Percentiles rank a stretch among this genome's conserved stretches.
Evolutionary conservation across 2,888 invertebrate genomes (phyloP).

Genomic region (Geophilus truncorum): DNA sequence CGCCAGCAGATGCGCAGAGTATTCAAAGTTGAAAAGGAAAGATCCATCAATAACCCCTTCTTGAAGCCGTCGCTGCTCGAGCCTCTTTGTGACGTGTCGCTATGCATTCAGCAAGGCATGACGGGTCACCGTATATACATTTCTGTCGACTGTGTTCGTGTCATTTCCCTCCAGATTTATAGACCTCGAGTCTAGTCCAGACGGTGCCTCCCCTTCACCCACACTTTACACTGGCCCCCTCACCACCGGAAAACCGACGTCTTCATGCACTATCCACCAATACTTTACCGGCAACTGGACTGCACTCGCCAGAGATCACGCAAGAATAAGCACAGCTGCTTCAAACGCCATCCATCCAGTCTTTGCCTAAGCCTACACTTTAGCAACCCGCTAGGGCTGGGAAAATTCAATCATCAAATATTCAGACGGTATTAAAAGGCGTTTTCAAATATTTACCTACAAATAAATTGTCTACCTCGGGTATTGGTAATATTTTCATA

Average conservation of each 20-base stretch:
- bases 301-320: background rate
- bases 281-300: background rate
- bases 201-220: background rate
- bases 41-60: background rate
- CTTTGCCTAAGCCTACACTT: background rate
- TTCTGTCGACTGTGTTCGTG: background rate
- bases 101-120: background rate
- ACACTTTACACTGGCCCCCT: background rate
- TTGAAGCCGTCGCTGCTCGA: background rate
- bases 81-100: background rate
- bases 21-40: too few species aligned
- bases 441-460: background rate
- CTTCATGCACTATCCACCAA: background rate
- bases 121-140: background rate
- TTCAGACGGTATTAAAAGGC: background rate
- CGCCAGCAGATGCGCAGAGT: too few species aligned
- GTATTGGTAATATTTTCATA: background rate
- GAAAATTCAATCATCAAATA: background rate
- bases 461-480: background rate
- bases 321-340: background rate
- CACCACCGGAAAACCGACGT: slow-evolving; percentile 12
- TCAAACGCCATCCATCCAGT: background rate
- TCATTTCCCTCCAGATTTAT: slow-evolving; percentile 4
- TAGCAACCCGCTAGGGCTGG: background rate
- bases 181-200: background rate